phyloP scores from a whole-genome alignment of 2,113 vertebrate species.

The Pteruthius melanotis region DNA sequence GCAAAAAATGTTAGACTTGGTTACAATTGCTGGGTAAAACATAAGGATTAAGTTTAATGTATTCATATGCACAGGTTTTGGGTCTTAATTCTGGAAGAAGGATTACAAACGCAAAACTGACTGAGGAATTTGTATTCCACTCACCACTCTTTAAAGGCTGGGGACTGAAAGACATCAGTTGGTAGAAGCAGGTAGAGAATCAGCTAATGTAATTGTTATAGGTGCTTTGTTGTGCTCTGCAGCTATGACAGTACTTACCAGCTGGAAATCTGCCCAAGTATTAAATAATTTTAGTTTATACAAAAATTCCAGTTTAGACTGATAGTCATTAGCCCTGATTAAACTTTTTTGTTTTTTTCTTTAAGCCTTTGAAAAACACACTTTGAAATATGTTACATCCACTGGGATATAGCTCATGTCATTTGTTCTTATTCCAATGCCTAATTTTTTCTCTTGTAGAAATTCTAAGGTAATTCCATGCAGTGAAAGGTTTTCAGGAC shows the following conservation, averaged over 20 bases:
- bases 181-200: not conserved
- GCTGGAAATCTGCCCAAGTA: not conserved
- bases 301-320: not conserved
- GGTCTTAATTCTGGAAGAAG: not conserved
- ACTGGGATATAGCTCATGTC: not conserved
- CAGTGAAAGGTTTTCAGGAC: not conserved
- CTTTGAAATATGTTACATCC: not conserved
- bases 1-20: not conserved
- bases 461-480: not conserved
- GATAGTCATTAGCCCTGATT: not conserved
- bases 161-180: not conserved
- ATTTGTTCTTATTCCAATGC: not conserved
- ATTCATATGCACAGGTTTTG: not conserved
- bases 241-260: not conserved
- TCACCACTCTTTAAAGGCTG: not conserved
- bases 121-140: not conserved
- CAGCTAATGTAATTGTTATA: not conserved
- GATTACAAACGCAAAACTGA: not conserved
- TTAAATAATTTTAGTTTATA: not conserved
- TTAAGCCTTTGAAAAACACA: not conserved
- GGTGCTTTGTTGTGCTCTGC: not conserved
- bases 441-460: not conserved
- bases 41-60: not conserved
- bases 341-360: not conserved
- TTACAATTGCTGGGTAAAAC: not conserved